These are phyloP conservation scores for Mesaphorura yosii DNA, from an alignment of 1,140 invertebrate species.

Conservation along the genomic window DNA sequence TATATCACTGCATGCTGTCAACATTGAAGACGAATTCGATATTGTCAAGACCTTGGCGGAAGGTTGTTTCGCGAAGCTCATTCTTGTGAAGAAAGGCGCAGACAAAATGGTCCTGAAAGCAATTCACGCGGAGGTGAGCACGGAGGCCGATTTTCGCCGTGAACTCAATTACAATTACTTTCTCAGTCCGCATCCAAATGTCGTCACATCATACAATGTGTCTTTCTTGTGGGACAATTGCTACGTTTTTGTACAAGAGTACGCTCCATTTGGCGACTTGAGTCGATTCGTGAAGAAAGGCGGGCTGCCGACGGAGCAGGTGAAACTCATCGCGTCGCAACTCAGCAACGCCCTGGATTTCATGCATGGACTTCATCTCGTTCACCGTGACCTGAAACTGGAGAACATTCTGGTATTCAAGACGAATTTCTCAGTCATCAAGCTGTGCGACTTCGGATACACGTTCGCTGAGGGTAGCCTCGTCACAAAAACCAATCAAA, in stretches of 20 bases:
- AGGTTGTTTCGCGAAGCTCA: slow-evolving; percentile 56
- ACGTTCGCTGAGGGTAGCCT: slow-evolving; percentile 56
- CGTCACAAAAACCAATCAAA: slow-evolving; percentile 47
- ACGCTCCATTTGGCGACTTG: slow-evolving; percentile 53
- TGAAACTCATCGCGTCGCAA: slow-evolving; percentile 49
- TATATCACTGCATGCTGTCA: too few species aligned
- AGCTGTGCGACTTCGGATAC: slow-evolving; percentile 70
- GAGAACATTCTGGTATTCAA: slow-evolving; percentile 64
- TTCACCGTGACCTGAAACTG: slow-evolving; percentile 60
- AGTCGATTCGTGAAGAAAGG: slow-evolving; percentile 49
- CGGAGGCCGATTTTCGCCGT: slow-evolving; percentile 64
- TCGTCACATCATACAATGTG: slow-evolving; percentile 78
- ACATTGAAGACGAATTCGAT: slow-evolving; percentile 46
- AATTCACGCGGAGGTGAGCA: slow-evolving; percentile 53
- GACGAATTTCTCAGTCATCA: slow-evolving; percentile 52
- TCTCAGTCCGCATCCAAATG: slow-evolving; percentile 71
- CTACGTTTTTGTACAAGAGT: slow-evolving; percentile 56
- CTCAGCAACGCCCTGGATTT: slow-evolving; percentile 68
- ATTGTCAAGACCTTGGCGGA: slow-evolving; percentile 52
- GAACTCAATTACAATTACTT: slow-evolving; percentile 86
- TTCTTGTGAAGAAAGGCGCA: slow-evolving; percentile 50
- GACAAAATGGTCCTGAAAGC: slow-evolving; percentile 53
- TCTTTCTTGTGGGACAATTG: slow-evolving; percentile 57
- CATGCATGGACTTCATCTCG: slow-evolving; percentile 62
- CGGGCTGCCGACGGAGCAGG: slow-evolving; percentile 48